phyloP scores from a whole-genome alignment of 2,113 vertebrate genomes.

The Daubentonia madagascariensis region DNA sequence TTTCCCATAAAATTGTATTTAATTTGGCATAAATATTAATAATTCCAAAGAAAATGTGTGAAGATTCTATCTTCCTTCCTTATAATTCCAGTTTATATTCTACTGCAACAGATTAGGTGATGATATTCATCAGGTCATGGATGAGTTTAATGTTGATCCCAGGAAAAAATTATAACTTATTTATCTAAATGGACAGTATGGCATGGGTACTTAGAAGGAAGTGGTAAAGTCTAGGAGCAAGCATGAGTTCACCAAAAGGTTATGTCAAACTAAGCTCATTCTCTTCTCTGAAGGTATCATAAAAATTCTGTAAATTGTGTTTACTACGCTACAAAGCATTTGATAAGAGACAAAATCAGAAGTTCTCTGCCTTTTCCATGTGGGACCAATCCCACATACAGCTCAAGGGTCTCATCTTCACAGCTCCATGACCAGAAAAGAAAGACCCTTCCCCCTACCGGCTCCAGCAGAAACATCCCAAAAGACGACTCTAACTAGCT shows the following conservation, averaged over 20 bases:
- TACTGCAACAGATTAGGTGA: neutral
- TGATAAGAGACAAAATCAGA: neutral
- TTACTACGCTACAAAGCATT: neutral
- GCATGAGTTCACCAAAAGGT: neutral
- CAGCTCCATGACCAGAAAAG: neutral
- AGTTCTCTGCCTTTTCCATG: neutral
- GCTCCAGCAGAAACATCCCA: neutral
- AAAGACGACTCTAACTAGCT: neutral
- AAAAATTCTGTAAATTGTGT: neutral
- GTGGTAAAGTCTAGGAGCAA: neutral
- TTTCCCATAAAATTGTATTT: neutral
- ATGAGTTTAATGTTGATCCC: neutral
- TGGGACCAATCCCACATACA: neutral
- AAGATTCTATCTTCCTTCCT: neutral
- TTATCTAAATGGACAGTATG: neutral
- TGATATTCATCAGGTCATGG: neutral
- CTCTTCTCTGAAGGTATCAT: neutral
- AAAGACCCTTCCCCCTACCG: neutral
- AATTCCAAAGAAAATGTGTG: conserved; percentile 21
- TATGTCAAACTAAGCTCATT: neutral
- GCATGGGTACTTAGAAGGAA: neutral
- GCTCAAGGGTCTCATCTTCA: neutral
- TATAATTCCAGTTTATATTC: neutral
- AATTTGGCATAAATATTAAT: neutral
- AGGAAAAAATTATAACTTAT: neutral